Percentiles rank a stretch among this genome's conserved stretches.
Evolutionary conservation across 2,797 vertebrate genomes (phyloP).

Genomic region (Microcaecilia unicolor): DNA sequence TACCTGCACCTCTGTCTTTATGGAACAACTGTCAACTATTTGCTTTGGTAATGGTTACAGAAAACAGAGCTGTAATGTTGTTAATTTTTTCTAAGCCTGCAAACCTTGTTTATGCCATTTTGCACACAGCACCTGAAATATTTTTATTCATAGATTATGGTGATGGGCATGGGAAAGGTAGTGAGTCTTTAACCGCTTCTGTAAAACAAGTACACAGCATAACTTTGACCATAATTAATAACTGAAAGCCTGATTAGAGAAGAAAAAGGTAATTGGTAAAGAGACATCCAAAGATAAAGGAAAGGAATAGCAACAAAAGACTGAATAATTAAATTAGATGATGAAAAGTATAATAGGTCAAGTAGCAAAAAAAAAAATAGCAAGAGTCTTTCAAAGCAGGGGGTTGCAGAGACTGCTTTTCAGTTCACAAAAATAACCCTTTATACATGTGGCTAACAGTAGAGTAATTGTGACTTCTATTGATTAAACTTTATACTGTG

Average conservation of each 20-base stretch:
- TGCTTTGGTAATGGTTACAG: no score
- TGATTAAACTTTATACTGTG: slow-evolving; percentile 14
- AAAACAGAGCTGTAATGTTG: no score
- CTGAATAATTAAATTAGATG: slow-evolving; percentile 32
- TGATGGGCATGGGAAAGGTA: no score
- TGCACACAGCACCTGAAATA: no score
- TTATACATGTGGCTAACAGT: slow-evolving; percentile 32
- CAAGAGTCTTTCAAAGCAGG: slow-evolving; percentile 31
- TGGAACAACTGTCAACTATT: no score
- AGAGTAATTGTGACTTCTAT: slow-evolving; percentile 26
- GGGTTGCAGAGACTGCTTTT: slow-evolving; percentile 26
- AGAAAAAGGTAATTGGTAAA: slow-evolving; percentile 24
- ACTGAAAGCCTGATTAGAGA: slow-evolving; percentile 12
- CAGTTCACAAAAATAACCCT: slow-evolving; percentile 20
- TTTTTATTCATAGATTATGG: no score
- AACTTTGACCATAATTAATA: slow-evolving; percentile 9
- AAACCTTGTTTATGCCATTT: no score
- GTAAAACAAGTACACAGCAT: no score
- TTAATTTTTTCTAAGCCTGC: no score
- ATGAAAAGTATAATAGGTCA: slow-evolving; percentile 32
- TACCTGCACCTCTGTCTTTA: no score
- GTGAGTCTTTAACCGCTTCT: no score
- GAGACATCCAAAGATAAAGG: slow-evolving; percentile 22
- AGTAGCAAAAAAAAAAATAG: slow-evolving; percentile 29
- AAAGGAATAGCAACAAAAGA: slow-evolving; percentile 12